Evolutionary conservation across 2,888 invertebrate genomes (phyloP), one percentile per base, ranked within the genome.

Genomic region (Drepanosiphum platanoidis): DNA sequence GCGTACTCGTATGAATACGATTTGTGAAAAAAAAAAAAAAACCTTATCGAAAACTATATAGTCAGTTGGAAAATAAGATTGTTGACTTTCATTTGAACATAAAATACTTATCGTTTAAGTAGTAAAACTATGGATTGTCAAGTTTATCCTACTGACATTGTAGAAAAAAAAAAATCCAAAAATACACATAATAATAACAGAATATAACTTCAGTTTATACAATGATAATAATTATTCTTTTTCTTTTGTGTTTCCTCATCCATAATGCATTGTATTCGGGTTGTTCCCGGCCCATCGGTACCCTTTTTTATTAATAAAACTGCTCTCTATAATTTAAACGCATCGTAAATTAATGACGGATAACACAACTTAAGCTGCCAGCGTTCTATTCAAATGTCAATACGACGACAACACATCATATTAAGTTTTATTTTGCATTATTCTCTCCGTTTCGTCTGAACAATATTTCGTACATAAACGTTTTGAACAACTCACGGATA

Each of bases 51-150:
- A 68, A 68, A 79, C 42, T 32, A 30, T 32, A 70, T 27, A n/a
- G 68, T 34, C 15, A 52, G 52, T 68, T 68, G 66, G 22, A 70
- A 80, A 52, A 80, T 52, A 52, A 64, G 7, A 27, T 61, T 61
- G 9, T 61, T 18, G 36, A 34, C 0, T 61, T 22, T 0, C 0
- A 52, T 70, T 70, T 52, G 27, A 68, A 79, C 46, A 68, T 34
- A 52, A 52, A 52, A 70, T 70, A 52, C 18, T 80, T 80, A 80
- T 70, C 27, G 2, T 80, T 80, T 18, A 52, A 36, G 36, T 70
- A 52, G 39, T 71, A 84, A 68, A 84, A 68, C 66, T 74, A 84
- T 75, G 77, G 84, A 84, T 84, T 84, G 84, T 84, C 84, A 36
- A 75, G 36, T 84, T 75, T 75, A 75, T 36, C 46, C 75, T 84